phyloP scores from a whole-genome alignment of 2,113 vertebrate species.

The Heteronetta atricapilla region DNA sequence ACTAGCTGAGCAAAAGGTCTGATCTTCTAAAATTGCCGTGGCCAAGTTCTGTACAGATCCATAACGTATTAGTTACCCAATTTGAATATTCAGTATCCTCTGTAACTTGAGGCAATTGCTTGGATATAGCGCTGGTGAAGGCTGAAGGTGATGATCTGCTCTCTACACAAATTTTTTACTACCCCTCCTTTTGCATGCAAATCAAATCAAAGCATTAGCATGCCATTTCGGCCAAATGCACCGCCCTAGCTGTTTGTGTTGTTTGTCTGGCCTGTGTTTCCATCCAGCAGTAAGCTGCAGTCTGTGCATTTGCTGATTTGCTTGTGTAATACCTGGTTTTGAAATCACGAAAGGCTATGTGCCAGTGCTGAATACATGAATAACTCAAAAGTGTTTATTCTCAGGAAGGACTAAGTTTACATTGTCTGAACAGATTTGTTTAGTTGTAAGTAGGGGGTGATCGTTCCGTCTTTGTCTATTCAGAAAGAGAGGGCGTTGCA shows the following conservation, averaged over 20 bases:
- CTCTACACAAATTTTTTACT: not conserved
- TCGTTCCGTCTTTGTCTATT: conserved; percentile 10
- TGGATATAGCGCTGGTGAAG: not conserved
- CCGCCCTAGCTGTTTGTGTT: not conserved
- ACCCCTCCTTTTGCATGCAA: not conserved
- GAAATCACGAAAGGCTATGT: not conserved
- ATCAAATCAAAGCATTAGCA: not conserved
- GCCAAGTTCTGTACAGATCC: not conserved
- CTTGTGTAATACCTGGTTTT: conserved; percentile 54
- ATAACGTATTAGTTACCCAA: not conserved
- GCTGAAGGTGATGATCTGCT: not conserved
- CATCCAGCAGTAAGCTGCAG: not conserved
- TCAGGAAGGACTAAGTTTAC: conserved; percentile 31
- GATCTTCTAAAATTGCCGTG: not conserved
- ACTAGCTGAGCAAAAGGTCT: not conserved
- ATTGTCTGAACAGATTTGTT: conserved; percentile 42
- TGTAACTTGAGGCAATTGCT: not conserved
- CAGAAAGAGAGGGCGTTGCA: not conserved
- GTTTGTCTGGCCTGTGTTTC: not conserved
- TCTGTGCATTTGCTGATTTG: conserved; percentile 21
- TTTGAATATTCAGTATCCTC: not conserved
- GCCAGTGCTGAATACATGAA: conserved; percentile 15
- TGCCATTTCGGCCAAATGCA: not conserved
- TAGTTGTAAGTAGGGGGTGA: not conserved
- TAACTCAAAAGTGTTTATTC: conserved; percentile 54